These are phyloP conservation scores for Hoplodrina ambigua DNA, from an alignment of 2,888 invertebrate genomes.

Conservation along the genomic window DNA sequence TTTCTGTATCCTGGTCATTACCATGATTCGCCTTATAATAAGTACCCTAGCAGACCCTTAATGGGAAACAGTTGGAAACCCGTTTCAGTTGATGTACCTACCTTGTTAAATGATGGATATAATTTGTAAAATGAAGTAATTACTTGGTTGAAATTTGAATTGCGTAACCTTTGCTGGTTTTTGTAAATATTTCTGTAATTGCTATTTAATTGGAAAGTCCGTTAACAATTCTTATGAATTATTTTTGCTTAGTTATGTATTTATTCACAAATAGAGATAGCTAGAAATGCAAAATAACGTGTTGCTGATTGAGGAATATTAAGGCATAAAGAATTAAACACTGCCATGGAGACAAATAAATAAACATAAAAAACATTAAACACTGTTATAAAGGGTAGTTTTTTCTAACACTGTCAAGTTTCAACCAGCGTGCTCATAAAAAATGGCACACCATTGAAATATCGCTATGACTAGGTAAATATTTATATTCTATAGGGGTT, in stretches of 20 bases:
- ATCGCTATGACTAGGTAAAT: slow-evolving; percentile 40
- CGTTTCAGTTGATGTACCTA: background rate
- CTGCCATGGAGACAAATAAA: too few relatives aligned
- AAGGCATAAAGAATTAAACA: background rate
- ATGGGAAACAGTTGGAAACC: background rate
- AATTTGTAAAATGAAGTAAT: background rate
- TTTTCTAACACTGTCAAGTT: slow-evolving; percentile 8
- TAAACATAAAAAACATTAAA: background rate
- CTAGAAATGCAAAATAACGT: background rate
- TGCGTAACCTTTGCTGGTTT: background rate
- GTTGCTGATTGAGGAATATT: background rate
- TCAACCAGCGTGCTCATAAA: slow-evolving; percentile 17
- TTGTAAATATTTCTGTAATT: slow-evolving; percentile 12
- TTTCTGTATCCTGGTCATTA: background rate
- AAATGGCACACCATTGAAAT: slow-evolving; percentile 44
- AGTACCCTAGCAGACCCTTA: background rate
- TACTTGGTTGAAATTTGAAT: background rate
- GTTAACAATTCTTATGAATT: background rate
- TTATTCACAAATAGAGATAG: too few relatives aligned
- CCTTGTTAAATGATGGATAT: slow-evolving; percentile 1
- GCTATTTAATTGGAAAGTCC: slow-evolving; percentile 1
- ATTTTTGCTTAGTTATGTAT: too few relatives aligned
- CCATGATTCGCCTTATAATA: background rate
- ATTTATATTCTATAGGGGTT: slow-evolving; percentile 77
- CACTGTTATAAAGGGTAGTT: background rate